Base-by-base conservation (phyloP, 2,888 invertebrate genomes). In the Lymantria monacha region DNA sequence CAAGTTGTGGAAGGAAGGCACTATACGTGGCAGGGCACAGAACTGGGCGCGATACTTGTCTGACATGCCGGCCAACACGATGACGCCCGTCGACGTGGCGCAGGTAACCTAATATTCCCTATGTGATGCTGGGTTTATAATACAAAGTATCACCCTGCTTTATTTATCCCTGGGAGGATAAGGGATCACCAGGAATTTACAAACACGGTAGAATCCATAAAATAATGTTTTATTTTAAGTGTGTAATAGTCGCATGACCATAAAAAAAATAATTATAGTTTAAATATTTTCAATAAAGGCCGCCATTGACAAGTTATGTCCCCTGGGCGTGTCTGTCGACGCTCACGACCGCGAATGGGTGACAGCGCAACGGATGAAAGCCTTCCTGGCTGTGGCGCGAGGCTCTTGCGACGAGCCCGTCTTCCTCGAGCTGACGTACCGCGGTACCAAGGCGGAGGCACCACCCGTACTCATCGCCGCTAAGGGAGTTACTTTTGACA, bases 11-110 rank as follows among this genome's bases (percentile, higher is more conserved):
- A 68, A 73, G 37, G 72, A 84, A 49, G 97, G 97, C 7, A 61
- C 85, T 9, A 81, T 93, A 36, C 92, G 94, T 62, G 95, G 94
- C 0, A 88, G 92, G 42, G 95, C 94, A 1, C 96, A 97, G 86
- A 96, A 96, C 84, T 93, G 96, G 87, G 95, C 96, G 15, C 91
- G 96, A 8, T 88, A 87, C 60, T 87, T 97, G 12, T 93, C 94
- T 62, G 96, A 97, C 76, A 94, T 94, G 67, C 96, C 97, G 2
- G 94, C 96, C 30, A 97, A 97, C 76, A 85, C 92, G 66, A 94
- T 96, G 94, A 95, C 96, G 0, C 97, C 97, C 0, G 92, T 94
- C 1, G 93, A 93, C 59, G 94, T 97, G 61, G 94, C 95, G 1
- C 92, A 88, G 83, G 89, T 87, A 37, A 14, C 8, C 0, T 48